Conservation (phyloP, 2,113 vertebrate species). For the Onychostruthus taczanowskii region DNA sequence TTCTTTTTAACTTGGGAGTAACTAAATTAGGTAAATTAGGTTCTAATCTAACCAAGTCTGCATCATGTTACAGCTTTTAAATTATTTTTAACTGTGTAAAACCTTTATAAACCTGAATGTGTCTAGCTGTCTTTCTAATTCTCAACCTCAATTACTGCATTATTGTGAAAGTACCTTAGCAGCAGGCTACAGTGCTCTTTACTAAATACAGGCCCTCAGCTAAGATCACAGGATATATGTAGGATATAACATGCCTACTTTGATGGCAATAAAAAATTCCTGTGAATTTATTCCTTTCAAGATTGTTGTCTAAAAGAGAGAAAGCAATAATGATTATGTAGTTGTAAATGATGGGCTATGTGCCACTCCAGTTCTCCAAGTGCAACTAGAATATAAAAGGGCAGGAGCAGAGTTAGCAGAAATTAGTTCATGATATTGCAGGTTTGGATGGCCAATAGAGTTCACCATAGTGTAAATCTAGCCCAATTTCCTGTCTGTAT, state of each 20-base stretch:
- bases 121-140: neutral
- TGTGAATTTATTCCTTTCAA: neutral
- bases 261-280: neutral
- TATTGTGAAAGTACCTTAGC: neutral
- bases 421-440: neutral
- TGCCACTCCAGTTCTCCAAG: neutral
- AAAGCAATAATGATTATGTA: neutral
- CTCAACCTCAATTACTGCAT: neutral
- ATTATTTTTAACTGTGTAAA: neutral
- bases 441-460: neutral
- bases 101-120: neutral
- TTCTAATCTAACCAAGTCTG: neutral
- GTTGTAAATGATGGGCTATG: neutral
- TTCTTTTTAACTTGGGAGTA: neutral
- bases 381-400: neutral
- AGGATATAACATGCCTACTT: neutral
- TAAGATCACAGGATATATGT: neutral
- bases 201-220: neutral
- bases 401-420: neutral
- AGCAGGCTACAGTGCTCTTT: neutral
- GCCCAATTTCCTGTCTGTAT: neutral
- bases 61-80: neutral
- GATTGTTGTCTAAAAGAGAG: neutral
- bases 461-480: neutral
- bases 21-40: neutral